Conservation (phyloP, 2,797 vertebrate genomes). For the Sparidentex hasta region DNA sequence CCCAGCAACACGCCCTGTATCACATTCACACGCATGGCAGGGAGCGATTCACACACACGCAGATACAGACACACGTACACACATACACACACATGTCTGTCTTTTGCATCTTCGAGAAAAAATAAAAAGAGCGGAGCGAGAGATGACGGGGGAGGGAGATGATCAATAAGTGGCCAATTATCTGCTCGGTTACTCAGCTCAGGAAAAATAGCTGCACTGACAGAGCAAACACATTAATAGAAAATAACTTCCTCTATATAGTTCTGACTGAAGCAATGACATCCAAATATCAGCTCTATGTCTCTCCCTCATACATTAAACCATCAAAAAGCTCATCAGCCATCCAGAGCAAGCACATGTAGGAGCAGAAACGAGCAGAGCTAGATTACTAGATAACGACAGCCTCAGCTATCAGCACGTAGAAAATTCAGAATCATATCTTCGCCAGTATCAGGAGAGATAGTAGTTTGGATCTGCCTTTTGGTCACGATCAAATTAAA, state of each 20-base stretch:
- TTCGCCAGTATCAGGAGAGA: background rate
- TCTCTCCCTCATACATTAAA: background rate
- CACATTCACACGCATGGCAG: constrained; percentile 50
- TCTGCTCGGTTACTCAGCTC: constrained; percentile 41
- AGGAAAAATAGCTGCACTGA: constrained; percentile 4
- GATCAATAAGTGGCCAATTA: constrained; percentile 63
- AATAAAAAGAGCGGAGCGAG: constrained; percentile 34
- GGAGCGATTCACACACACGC: constrained; percentile 36
- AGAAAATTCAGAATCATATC: background rate
- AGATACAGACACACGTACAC: constrained; percentile 9
- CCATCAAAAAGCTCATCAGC: background rate
- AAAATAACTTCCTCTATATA: background rate
- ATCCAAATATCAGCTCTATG: background rate
- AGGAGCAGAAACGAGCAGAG: background rate
- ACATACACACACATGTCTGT: background rate
- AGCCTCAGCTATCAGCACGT: background rate
- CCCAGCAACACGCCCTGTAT: constrained; percentile 63
- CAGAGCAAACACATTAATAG: background rate
- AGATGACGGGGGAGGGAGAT: constrained; percentile 48
- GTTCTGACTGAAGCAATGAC: background rate
- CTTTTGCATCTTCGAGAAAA: constrained; percentile 29
- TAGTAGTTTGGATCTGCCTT: background rate
- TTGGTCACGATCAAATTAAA: background rate
- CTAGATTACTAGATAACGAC: no score
- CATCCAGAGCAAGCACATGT: background rate